Conservation (phyloP, 2,113 vertebrate genomes). For the Australoheros scitulus region DNA sequence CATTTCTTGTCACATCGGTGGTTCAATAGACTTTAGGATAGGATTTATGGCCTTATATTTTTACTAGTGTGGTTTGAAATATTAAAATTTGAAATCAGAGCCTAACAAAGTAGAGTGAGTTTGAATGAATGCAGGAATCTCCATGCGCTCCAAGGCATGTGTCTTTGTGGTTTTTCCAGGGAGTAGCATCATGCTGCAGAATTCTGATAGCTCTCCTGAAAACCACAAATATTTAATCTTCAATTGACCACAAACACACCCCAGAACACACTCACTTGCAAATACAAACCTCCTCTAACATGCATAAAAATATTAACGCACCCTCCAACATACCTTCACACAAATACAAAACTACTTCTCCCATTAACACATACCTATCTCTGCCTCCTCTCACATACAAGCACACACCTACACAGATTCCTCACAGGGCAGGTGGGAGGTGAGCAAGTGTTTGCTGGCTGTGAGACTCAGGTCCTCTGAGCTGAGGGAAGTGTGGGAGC, state of each 20-base stretch:
- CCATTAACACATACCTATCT: neutral
- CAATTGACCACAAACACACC: neutral
- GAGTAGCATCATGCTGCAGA: neutral
- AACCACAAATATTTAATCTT: slow-evolving; percentile 23
- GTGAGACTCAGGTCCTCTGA: slow-evolving; percentile 42
- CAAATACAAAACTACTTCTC: neutral
- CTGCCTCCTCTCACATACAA: neutral
- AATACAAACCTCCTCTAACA: slow-evolving; percentile 1
- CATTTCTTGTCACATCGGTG: neutral
- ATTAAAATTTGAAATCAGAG: neutral
- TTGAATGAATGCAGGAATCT: neutral
- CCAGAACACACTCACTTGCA: neutral
- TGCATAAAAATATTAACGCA: neutral
- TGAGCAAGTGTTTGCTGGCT: slow-evolving; percentile 42
- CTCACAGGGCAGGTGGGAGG: slow-evolving; percentile 19
- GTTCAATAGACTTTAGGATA: neutral
- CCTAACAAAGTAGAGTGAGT: neutral
- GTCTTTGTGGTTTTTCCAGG: neutral
- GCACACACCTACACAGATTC: neutral
- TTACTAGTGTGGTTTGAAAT: neutral
- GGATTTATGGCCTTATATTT: neutral
- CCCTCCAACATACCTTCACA: neutral
- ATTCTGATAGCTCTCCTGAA: neutral
- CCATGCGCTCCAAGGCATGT: neutral
- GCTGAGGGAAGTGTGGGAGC: slow-evolving; percentile 72